Base-by-base conservation (phyloP, 2,113 vertebrate genomes). In the Periophthalmus modestus region DNA sequence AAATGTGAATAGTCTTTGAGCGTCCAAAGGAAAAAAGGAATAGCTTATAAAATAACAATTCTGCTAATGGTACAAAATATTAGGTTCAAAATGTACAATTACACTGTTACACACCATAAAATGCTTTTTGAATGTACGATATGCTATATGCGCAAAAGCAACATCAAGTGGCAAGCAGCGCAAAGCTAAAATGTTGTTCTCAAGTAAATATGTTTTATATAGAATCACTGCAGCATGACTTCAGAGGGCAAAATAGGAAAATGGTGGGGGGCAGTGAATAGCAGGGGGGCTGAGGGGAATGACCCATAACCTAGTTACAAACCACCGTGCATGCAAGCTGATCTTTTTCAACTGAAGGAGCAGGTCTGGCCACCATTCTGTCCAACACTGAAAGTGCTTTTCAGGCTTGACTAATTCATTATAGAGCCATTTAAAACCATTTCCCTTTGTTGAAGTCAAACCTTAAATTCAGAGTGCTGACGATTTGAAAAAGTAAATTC, bases 331-430 rank as follows among this genome's bases (percentile, higher is more conserved):
- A 82, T 62, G 77, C 76, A 36, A 68, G 13, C 24, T 23, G 23
- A 65, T 81, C 62, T 78, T 71, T 74, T 77, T 80, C 67, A 70
- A 23, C 19, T 69, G 77, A 3, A 19, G 65, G 83, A 77, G 66
- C 73, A 79, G 63, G 83, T 82, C 78, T 52, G 74, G 74, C 39
- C 61, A 69, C 71, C 68, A 82, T 84, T 76, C 70, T 6, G 77
- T 79, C 81, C 81, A 85, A 87, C 81, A 77, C 76, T 5, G 7
- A 50, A 80, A 46, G 34, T 85, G 79, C 82, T 88, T 82, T 87
- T 50, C 78, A 54, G 72, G 81, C 84, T 68, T 79, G 77, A 87
- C 88, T 85, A 87, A 91, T 87, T 92, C 86, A 90, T 90, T 84
- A 86, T 70, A 34, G 86, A 87, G 65, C 75, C 83, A 74, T 80